phyloP scores from a whole-genome alignment of 2,797 vertebrate genomes.

The Sparidentex hasta region DNA sequence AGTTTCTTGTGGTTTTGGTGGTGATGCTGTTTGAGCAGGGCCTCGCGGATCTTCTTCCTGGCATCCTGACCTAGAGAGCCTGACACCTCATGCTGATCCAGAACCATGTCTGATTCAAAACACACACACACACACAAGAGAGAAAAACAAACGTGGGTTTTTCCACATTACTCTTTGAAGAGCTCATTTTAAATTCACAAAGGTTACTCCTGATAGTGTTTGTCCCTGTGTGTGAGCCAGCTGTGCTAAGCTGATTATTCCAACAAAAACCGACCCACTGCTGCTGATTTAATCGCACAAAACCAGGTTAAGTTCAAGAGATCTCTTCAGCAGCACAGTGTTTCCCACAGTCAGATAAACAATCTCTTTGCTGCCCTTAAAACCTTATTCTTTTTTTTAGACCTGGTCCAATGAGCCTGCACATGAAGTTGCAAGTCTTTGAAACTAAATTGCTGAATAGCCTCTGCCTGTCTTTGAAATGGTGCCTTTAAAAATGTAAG shows the following conservation, averaged over 20 bases:
- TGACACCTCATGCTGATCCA: conserved; percentile 95
- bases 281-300: conserved; percentile 54
- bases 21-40: conserved; percentile 96
- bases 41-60: conserved; percentile 93
- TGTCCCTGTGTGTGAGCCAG: conserved; percentile 8
- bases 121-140: neutral
- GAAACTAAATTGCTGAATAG: neutral
- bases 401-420: neutral
- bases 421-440: neutral
- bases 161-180: neutral
- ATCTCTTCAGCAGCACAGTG: conserved; percentile 26
- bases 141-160: neutral
- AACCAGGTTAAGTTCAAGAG: conserved; percentile 57
- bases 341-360: conserved; percentile 37
- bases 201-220: conserved; percentile 13
- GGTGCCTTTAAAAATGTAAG: neutral
- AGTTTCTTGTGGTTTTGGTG: conserved; percentile 99
- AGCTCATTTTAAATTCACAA: conserved; percentile 16
- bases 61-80: conserved; percentile 92
- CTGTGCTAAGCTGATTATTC: conserved; percentile 59
- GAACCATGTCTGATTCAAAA: conserved; percentile 92
- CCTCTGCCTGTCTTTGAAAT: neutral
- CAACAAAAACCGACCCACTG: conserved; percentile 37
- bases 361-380: conserved; percentile 25
- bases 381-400: conserved; percentile 4